Evolutionary conservation across 2,113 vertebrate genomes (phyloP).

Genomic region (Ameiurus melas): DNA sequence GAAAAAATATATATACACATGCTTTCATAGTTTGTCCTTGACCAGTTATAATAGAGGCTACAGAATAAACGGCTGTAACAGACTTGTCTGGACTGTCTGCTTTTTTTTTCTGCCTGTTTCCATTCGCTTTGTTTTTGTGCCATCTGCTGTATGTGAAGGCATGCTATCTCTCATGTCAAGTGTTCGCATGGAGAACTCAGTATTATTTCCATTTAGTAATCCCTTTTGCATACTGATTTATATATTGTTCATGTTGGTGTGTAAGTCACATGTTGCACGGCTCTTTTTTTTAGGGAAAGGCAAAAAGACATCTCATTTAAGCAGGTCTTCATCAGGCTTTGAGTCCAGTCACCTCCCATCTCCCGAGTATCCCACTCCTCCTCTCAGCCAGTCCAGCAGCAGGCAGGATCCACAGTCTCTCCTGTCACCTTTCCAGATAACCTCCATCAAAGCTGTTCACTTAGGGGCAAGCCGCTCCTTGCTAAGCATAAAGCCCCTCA

Average conservation of each 20-base stretch:
- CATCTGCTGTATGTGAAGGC: constrained; percentile 11
- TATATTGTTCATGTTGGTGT: constrained; percentile 28
- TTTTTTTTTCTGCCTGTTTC: constrained; percentile 56
- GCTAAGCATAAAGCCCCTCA: constrained; percentile 64
- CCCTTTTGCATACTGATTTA: background rate
- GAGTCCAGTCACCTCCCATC: constrained; percentile 73
- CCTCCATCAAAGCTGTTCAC: constrained; percentile 36
- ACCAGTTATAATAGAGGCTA: constrained; percentile 58
- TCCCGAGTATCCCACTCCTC: constrained; percentile 68
- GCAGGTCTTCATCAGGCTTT: constrained; percentile 75
- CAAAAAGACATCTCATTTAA: constrained; percentile 71
- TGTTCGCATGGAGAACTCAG: constrained; percentile 32
- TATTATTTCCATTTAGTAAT: background rate
- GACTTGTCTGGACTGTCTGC: constrained; percentile 57
- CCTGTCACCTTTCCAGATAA: constrained; percentile 38
- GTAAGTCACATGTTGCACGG: constrained; percentile 55
- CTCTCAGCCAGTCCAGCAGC: constrained; percentile 60
- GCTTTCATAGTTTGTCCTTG: constrained; percentile 18
- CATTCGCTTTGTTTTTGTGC: constrained; percentile 34
- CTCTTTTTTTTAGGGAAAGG: constrained; percentile 80
- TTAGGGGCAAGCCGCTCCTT: constrained; percentile 68
- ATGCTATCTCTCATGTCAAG: background rate
- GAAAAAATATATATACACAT: background rate
- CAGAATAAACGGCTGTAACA: constrained; percentile 71
- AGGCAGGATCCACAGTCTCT: constrained; percentile 54